These are phyloP conservation scores for Drosophila erecta DNA, from an alignment of 1,140 invertebrate genomes.

Conservation along the genomic window DNA sequence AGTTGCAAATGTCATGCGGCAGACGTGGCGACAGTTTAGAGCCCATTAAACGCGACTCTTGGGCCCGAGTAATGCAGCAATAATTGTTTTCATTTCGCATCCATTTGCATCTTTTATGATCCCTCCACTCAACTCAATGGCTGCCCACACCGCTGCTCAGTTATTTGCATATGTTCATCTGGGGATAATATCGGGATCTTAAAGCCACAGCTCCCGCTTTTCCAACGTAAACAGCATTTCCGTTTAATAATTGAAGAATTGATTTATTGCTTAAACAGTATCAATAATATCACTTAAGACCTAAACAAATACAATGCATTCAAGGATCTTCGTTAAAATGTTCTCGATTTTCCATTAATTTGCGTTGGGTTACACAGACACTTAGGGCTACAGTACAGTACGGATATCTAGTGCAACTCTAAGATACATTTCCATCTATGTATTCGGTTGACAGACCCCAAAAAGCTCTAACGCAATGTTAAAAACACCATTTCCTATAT, in stretches of 20 bases:
- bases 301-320: conserved; percentile 79
- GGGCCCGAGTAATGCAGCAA: conserved; percentile 63
- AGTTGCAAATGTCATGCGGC: conserved; percentile 65
- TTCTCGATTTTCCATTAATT: conserved; percentile 9
- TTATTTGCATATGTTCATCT: conserved; percentile 55
- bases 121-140: conserved; percentile 33
- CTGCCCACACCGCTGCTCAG: conserved; percentile 34
- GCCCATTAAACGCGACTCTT: conserved; percentile 74
- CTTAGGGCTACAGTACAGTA: conserved; percentile 25
- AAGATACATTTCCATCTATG: conserved; percentile 48
- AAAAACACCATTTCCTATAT: conserved; percentile 31
- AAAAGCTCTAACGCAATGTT: conserved; percentile 38
- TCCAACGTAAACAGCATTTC: neutral
- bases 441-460: conserved; percentile 37
- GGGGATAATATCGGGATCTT: neutral
- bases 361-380: conserved; percentile 57
- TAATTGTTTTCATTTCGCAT: conserved; percentile 76
- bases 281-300: conserved; percentile 80
- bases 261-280: conserved; percentile 82
- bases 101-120: conserved; percentile 63
- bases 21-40: conserved; percentile 61
- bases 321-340: conserved; percentile 15
- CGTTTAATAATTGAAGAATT: conserved; percentile 70
- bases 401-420: conserved; percentile 37
- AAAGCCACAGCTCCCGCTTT: too few species aligned